A percentile compares a stretch with the other conserved stretches of the same genome.
Evolutionary conservation across 1,140 invertebrate species (phyloP).

Genomic region (Stegodyphus dumicola): DNA sequence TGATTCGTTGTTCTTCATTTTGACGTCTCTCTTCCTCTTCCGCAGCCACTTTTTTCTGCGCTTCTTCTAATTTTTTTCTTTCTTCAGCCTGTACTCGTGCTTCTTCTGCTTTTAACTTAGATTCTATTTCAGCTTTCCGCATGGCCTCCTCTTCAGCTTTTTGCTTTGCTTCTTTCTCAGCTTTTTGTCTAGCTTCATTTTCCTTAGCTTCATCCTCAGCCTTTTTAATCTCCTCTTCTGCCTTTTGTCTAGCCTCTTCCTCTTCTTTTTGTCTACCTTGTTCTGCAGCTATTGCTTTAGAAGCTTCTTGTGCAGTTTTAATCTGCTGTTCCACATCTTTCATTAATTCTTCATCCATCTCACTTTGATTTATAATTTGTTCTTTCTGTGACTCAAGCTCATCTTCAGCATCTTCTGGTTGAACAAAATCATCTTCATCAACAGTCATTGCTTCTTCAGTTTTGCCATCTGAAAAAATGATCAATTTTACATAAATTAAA

Average conservation of each 20-base stretch:
- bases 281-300: neutral
- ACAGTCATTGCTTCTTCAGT: too few species aligned
- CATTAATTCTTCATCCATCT: neutral
- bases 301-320: neutral
- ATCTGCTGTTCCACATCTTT: neutral
- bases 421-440: too few species aligned
- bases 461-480: too few species aligned
- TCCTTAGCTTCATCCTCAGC: neutral
- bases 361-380: neutral
- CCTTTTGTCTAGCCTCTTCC: neutral
- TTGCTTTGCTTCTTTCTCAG: constrained; percentile 4
- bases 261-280: neutral
- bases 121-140: neutral
- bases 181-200: neutral
- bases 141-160: constrained; percentile 11
- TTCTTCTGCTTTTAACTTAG: neutral
- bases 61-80: neutral
- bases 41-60: neutral
- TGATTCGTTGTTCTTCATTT: constrained; percentile 9
- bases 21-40: neutral
- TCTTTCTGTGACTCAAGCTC: neutral
- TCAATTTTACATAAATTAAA: too few species aligned
- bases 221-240: neutral
- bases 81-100: constrained; percentile 1
- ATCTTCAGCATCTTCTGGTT: too few species aligned